These are phyloP conservation scores for Sebastes iracundus DNA, from an alignment of 2,797 vertebrate genomes.

Conservation along the genomic window DNA sequence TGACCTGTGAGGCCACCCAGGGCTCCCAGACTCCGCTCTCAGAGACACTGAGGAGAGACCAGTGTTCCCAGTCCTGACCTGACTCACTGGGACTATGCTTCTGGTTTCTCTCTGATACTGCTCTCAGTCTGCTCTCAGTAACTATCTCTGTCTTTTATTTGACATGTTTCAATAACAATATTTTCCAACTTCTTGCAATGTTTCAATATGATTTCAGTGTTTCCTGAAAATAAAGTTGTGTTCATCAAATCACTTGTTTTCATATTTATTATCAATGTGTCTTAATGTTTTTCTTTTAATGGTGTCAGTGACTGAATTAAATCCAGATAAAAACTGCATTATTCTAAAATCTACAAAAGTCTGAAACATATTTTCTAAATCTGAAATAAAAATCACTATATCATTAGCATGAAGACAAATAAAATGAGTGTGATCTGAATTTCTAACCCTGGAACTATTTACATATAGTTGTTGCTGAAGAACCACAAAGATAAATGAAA, in stretches of 20 bases:
- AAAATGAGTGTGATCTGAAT: too few species aligned
- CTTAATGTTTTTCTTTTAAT: neutral
- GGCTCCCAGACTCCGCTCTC: neutral
- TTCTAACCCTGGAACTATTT: too few species aligned
- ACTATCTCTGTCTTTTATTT: neutral
- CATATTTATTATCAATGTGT: neutral
- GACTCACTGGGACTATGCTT: neutral
- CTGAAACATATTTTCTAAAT: too few species aligned
- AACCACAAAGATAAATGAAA: too few species aligned
- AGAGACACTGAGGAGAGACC: slow-evolving; percentile 3
- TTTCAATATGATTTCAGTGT: neutral
- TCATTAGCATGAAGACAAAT: too few species aligned
- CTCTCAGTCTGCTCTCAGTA: neutral
- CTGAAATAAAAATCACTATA: too few species aligned
- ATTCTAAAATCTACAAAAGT: too few species aligned
- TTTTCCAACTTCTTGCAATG: neutral
- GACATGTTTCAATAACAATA: neutral
- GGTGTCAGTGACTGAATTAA: neutral
- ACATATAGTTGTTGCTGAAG: too few species aligned
- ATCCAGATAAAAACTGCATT: neutral
- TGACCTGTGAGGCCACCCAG: neutral
- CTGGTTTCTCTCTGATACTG: neutral
- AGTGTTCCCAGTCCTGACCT: slow-evolving; percentile 66
- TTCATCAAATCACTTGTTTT: neutral
- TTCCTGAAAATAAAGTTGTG: neutral